These are phyloP conservation scores for Salvelinus namaycush DNA, from an alignment of 2,113 vertebrate genomes.

Conservation along the genomic window DNA sequence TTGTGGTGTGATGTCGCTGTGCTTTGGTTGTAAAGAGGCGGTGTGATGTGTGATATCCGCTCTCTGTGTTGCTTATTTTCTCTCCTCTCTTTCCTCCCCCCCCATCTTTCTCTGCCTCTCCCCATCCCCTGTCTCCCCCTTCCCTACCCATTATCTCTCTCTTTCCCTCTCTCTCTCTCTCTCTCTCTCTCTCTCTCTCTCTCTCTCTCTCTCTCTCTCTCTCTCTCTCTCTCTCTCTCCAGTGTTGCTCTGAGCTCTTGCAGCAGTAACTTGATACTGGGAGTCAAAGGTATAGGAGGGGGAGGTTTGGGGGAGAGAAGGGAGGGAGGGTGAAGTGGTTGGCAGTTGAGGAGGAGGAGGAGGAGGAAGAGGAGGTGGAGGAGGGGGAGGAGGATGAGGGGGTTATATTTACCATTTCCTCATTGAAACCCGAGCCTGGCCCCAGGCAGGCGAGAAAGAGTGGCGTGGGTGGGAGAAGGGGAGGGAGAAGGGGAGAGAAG, in stretches of 20 bases:
- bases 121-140: constrained; percentile 40
- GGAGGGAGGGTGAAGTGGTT: constrained; percentile 48
- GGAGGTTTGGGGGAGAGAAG: constrained; percentile 53
- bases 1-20: constrained; percentile 28
- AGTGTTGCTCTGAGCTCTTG: constrained; percentile 47
- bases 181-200: neutral
- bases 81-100: constrained; percentile 26
- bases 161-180: neutral
- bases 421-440: constrained; percentile 77
- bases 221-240: constrained; percentile 31
- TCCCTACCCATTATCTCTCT: neutral
- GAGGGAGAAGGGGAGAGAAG: constrained; percentile 15
- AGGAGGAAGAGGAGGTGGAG: constrained; percentile 8
- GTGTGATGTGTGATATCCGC: neutral
- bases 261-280: constrained; percentile 73
- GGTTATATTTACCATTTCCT: constrained; percentile 75
- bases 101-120: constrained; percentile 15
- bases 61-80: neutral
- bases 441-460: constrained; percentile 72
- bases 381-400: constrained; percentile 50
- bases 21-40: neutral
- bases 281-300: constrained; percentile 57
- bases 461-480: constrained; percentile 41
- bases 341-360: constrained; percentile 35
- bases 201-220: constrained; percentile 2